Base-by-base conservation (phyloP, 2,113 vertebrate species). In the Hypomesus transpacificus region DNA sequence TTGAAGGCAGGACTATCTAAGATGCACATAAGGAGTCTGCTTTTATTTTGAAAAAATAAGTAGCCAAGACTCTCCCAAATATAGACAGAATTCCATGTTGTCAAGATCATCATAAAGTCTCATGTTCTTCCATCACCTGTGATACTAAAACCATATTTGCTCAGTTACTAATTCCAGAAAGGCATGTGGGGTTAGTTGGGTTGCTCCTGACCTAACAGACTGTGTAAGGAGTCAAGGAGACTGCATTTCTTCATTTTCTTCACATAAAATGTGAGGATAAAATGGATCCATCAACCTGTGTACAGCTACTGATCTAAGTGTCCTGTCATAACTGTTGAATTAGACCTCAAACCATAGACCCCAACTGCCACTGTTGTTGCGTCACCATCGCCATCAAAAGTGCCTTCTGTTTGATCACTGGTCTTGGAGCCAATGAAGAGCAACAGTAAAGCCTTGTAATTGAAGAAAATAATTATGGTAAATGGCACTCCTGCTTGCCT, bases 381-480 rank as follows among this genome's bases (percentile, higher is more conserved):
- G 83, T 87, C 88, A 88, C 77, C 66, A 86, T 87, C 77, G 77
- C 83, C 86, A 89, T 87, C 82, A 79, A 89, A 92, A 91, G 92
- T 93, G 92, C 92, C 92, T 93, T 92, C 87, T 91, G 90, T 90
- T 81, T 87, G 83, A 88, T 80, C 84, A 85, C 85, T 78, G 86
- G 87, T 89, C 89, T 88, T 85, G 81, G 86, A 88, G 84, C 85
- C 87, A 88, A 89, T 83, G 80, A 87, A 67, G 66, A 86, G 84
- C 78, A 88, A 86, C 85, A 78, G 82, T 82, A 3, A 67, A 81
- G 87, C 83, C 84, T 86, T 85, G 80, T 75, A 81, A 83, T 79
- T 39, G 24, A 78, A 80, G 75, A 82, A 84, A 82, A 84, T 71
- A 71, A 69, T 73, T 71, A 71, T 65, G 74, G 67, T 72, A 76